Evolutionary conservation across 2,113 vertebrate genomes (phyloP), one percentile per base, ranked within the genome.

Genomic region (Planiliza haematocheilus): DNA sequence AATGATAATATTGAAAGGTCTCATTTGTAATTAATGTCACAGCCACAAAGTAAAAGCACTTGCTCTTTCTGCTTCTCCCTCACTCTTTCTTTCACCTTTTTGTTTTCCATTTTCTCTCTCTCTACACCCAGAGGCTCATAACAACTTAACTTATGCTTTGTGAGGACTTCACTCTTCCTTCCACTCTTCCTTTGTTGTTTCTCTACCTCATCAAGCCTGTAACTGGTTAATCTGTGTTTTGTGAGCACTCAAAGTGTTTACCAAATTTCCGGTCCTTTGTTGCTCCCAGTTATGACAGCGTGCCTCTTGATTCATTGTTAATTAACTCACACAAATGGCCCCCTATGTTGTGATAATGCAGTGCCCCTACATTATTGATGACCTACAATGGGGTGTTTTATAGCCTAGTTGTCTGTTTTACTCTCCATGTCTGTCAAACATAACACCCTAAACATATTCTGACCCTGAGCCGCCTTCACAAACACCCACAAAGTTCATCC

Each of bases 341-440:
- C 59, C 65, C 58, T 75, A 57, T 79, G 79, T 79, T 76, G 48
- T 65, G 72, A 85, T 88, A 77, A 86, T 77, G 79, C 59, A 69
- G 43, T 55, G 61, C 46, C 46, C 45, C 53, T 85, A 60, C 66
- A 82, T 83, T 81, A 91, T 87, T 78, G 68, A 91, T 76, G 59
- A 62, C 12, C 49, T 77, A 67, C 74, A 82, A 58, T 57, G 79
- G 78, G 78, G 62, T 34, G 5, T 86, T 77, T 84, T 63, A 70
- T 67, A 79, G 74, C 60, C 76, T 53, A 65, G 42, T 70, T 71
- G 57, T 63, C 50, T 52, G 71, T 65, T 70, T 60, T 58, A 43
- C 49, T 67, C n/a, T 66, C 56, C 66, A 20, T 17, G 7, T 30
- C 24, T 24, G 39, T 72, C 18, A 50, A 52, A 18, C 45, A 38